Evolutionary conservation across 2,113 vertebrate genomes (phyloP), one percentile per base, ranked within the genome.

Genomic region (Trachemys scripta): DNA sequence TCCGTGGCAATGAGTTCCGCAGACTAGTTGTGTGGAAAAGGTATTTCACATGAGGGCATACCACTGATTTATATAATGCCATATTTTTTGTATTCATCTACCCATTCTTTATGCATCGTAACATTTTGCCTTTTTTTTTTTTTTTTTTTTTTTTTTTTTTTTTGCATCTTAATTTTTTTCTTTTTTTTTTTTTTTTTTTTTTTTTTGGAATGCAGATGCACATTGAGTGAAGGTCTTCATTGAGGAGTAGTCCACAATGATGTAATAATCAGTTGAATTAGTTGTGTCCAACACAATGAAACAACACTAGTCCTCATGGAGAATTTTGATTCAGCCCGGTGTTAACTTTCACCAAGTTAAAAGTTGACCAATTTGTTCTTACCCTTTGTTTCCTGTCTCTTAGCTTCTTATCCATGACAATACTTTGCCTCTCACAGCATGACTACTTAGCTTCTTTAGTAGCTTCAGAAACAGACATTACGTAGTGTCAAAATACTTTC

Each of bases 361-460:
- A 54, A 91, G 69, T 79, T 45, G 22, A 87, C 4, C 4, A 54
- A 45, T 59, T 53, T 27, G 35, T 56, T 75, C 76, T 38, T 72
- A 38, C 1, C 16, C 1, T 87, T 25, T 47, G 25, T 89, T 59
- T 84, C 79, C 88, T 92, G 57, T 22, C 83, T 13, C 81, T 2
- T 10, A 56, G 53, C 87, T 90, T 1, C 85, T 93, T 72, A 38
- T 83, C 50, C 9, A 49, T n/a, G 85, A 90, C 14, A 80, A 49
- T 7, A 0, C 45, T 78, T 95, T 6, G 35, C 25, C 85, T 78
- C 16, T 72, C 92, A 54, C 14, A 90, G 50, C 17, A 17, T 49
- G 85, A 87, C 49, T 84, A 38, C 50, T 88, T 93, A 16, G n/a
- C 14, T 78, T 88, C 54, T 94, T 94, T 90, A 27, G 42, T 76